Evolutionary conservation across 1,140 invertebrate species (phyloP).

Genomic region (Drosophila trapezifrons): DNA sequence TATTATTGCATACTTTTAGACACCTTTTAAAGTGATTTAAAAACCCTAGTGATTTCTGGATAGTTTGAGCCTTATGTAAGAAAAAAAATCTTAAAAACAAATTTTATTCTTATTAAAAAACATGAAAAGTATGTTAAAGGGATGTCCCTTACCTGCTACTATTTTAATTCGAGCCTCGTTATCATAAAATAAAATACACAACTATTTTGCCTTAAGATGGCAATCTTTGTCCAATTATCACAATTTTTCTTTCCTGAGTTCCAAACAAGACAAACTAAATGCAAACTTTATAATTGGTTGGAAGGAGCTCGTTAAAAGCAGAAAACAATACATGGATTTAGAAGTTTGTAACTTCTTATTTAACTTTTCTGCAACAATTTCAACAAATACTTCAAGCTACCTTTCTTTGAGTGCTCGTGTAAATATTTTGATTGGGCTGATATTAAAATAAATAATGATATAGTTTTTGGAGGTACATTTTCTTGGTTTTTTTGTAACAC

Average conservation of each 20-base stretch:
- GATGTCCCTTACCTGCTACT: background rate
- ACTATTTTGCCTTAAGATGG: background rate
- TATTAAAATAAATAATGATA: background rate
- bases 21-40: too few relatives aligned
- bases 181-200: background rate
- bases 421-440: background rate
- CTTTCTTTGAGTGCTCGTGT: background rate
- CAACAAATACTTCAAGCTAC: conserved; percentile 3
- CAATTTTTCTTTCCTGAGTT: conserved; percentile 4
- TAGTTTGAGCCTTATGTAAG: too few relatives aligned
- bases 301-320: conserved; percentile 8
- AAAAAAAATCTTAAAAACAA: background rate
- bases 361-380: conserved; percentile 5
- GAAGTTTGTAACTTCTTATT: conserved; percentile 2
- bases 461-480: background rate
- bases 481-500: background rate
- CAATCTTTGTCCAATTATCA: conserved; percentile 12
- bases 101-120: background rate
- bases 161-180: background rate
- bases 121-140: too few relatives aligned
- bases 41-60: too few relatives aligned
- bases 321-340: conserved; percentile 9
- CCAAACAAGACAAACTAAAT: conserved; percentile 10
- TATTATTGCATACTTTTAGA: too few relatives aligned
- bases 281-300: conserved; percentile 14